A percentile compares a stretch with the other conserved stretches of the same genome.
phyloP scores from a whole-genome alignment of 2,113 vertebrate genomes.

The Pelusios castaneus region DNA sequence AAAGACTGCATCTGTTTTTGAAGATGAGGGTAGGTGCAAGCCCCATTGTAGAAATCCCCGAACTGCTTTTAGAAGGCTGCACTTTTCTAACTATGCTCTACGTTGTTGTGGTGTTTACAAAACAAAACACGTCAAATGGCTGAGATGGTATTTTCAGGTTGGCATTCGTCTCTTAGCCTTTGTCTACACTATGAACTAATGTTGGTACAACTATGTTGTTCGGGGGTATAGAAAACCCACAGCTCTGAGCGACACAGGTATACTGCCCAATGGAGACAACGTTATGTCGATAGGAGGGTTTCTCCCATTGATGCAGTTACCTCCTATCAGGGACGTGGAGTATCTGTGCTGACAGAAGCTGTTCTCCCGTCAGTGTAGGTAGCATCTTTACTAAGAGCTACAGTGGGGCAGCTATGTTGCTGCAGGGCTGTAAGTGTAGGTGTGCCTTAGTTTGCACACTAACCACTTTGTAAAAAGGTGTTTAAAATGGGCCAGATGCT shows the following conservation, averaged over 20 bases:
- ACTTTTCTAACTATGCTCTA: neutral
- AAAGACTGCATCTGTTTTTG: neutral
- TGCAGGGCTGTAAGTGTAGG: neutral
- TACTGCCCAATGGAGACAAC: neutral
- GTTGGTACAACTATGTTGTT: too few relatives aligned
- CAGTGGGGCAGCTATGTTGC: neutral
- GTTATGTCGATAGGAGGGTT: neutral
- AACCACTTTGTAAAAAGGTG: neutral
- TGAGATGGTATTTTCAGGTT: neutral
- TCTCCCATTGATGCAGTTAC: too few relatives aligned
- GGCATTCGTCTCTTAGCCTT: neutral
- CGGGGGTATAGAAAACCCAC: neutral
- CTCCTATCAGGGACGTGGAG: too few relatives aligned
- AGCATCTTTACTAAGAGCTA: neutral
- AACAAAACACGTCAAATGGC: neutral
- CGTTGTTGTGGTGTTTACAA: neutral
- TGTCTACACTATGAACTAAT: too few relatives aligned
- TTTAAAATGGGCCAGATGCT: neutral
- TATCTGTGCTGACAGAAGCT: too few relatives aligned
- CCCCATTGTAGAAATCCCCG: neutral
- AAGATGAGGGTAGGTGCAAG: fast-evolving
- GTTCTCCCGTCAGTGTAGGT: too few relatives aligned
- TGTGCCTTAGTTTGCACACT: neutral
- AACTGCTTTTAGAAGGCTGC: neutral
- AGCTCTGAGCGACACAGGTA: neutral